Conservation (phyloP, 2,888 invertebrate species). For the Pseudeuparius sepicola region DNA sequence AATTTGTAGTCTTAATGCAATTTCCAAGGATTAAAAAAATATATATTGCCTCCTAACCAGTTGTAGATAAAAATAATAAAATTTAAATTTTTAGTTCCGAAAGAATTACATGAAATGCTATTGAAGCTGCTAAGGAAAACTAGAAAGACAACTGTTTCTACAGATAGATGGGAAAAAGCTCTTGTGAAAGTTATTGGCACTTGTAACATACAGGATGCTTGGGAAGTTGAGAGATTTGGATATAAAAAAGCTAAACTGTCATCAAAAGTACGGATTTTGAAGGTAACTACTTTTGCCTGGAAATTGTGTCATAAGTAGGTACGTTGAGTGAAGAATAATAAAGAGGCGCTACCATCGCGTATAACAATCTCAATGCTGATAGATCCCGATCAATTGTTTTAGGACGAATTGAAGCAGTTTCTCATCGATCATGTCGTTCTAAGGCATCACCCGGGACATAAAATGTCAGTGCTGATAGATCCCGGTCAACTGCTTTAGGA, state of each 20-base stretch:
- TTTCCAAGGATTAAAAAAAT: too few species aligned
- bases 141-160: slow-evolving; percentile 64
- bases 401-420: too few species aligned
- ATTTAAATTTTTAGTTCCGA: slow-evolving; percentile 57
- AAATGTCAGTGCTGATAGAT: too few species aligned
- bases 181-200: slow-evolving; percentile 85
- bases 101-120: slow-evolving; percentile 76
- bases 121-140: slow-evolving; percentile 81
- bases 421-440: too few species aligned
- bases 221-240: slow-evolving; percentile 93
- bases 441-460: too few species aligned
- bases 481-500: too few species aligned
- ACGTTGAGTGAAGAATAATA: too few species aligned
- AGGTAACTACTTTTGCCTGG: slow-evolving; percentile 61
- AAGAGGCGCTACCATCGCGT: too few species aligned
- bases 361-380: too few species aligned
- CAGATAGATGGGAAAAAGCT: slow-evolving; percentile 82
- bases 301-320: too few species aligned
- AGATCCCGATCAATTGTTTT: too few species aligned
- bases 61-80: background rate
- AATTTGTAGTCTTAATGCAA: too few species aligned
- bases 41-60: background rate
- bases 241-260: slow-evolving; percentile 84
- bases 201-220: slow-evolving; percentile 84
- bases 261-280: slow-evolving; percentile 81